Conservation (phyloP, 2,797 vertebrate genomes). For the Galago senegalensis region DNA sequence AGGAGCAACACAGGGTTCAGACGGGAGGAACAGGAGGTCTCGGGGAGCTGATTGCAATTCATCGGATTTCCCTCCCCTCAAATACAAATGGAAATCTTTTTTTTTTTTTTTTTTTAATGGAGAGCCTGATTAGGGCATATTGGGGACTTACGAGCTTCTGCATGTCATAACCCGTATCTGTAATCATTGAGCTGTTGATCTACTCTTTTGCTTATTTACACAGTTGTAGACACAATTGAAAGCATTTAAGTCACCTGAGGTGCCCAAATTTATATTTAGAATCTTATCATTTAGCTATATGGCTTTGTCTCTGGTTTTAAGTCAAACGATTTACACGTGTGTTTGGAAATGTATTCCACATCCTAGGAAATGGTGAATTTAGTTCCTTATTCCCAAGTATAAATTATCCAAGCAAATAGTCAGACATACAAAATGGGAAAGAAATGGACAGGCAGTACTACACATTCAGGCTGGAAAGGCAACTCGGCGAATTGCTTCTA, state of each 20-base stretch:
- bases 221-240: conserved; percentile 1
- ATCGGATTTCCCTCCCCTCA: neutral
- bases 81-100: conserved; percentile 55
- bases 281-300: neutral
- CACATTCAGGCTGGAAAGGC: neutral
- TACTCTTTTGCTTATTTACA: conserved; percentile 42
- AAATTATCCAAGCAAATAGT: neutral
- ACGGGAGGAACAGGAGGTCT: conserved; percentile 32
- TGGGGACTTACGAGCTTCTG: neutral
- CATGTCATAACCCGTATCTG: neutral
- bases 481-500: conserved; percentile 29
- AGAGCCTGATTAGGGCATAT: neutral
- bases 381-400: conserved; percentile 25
- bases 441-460: neutral
- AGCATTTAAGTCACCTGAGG: conserved; percentile 7
- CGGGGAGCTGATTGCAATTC: conserved; percentile 66
- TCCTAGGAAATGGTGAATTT: conserved; percentile 7
- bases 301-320: conserved; percentile 44
- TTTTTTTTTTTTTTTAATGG: neutral
- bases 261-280: conserved; percentile 17
- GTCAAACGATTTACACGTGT: neutral
- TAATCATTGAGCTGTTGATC: conserved; percentile 16
- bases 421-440: conserved; percentile 38
- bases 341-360: conserved; percentile 33
- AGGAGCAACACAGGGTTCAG: conserved; percentile 46